Evolutionary conservation across 1,140 invertebrate genomes (phyloP), one percentile per base, ranked within the genome.

Genomic region (Spodoptera litura): DNA sequence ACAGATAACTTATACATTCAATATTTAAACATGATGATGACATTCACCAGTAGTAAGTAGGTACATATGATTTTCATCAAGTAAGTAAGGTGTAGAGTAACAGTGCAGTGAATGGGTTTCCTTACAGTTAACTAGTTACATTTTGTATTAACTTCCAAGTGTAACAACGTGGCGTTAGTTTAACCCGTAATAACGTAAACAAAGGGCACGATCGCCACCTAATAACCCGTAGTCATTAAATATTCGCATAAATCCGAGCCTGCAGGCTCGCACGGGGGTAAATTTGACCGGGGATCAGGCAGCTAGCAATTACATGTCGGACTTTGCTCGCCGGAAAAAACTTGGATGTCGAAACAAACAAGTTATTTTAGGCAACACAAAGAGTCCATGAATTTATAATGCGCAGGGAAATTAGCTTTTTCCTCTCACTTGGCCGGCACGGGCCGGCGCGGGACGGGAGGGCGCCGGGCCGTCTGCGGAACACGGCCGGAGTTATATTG

Each of bases 341-440:
- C 74, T 78, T 72, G 70, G 52, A 64, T 81, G 80, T 81, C 80
- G 80, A 81, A 81, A 78, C 80, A 88, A 89, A 89, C 89, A 90
- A 90, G 87, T 89, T 91, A 91, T 91, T 91, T 91, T 88, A 83
- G 85, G 81, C 77, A 84, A 90, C 89, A 90, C 85, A 89, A 89
- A 89, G 88, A 88, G 84, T 87, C 86, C 89, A 91, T 91, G 90
- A 91, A 91, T 91, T 91, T 90, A 89, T 91, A 90, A 91, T 91
- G 87, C 80, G 79, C 59, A 79, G 81, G 88, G 89, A 91, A 91
- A 91, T 90, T 91, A 91, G 87, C 88, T 90, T 90, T 89, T 88
- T 88, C 83, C 87, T 88, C 85, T 83, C 85, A 85, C 86, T 88
- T 83, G 84, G 66, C 76, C 79, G 66, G 78, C 53, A 31, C 38